Percentiles rank a stretch among this genome's conserved stretches.
Conservation (phyloP, 1,140 invertebrate genomes). For the Oryzaephilus surinamensis region DNA sequence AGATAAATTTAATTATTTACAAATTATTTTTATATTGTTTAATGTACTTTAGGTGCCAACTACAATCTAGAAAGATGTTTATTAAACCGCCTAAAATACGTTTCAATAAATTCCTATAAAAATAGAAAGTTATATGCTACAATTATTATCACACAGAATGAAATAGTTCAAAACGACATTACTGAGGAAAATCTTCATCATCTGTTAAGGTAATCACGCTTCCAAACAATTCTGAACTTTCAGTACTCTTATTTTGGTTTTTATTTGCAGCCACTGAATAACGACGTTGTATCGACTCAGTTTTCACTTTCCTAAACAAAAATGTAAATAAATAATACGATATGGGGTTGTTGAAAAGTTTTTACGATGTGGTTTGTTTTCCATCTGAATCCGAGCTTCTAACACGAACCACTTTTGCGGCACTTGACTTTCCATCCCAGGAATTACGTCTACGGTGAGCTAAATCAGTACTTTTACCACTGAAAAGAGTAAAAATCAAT, state of each 20-base stretch:
- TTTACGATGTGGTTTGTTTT: not conserved
- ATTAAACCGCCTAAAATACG: too few species aligned
- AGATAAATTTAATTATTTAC: not conserved
- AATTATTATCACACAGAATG: too few species aligned
- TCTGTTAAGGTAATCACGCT: constrained; percentile 20
- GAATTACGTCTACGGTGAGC: constrained; percentile 15
- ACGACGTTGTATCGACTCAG: constrained; percentile 10
- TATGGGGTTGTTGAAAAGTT: not conserved
- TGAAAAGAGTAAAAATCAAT: constrained; percentile 1
- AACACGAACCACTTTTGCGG: constrained; percentile 7
- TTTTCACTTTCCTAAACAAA: constrained; percentile 1
- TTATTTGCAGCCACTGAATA: constrained; percentile 17
- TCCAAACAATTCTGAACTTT: constrained; percentile 18
- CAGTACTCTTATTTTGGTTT: constrained; percentile 3
- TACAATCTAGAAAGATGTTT: not conserved
- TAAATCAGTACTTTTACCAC: not conserved
- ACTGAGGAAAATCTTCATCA: constrained; percentile 16
- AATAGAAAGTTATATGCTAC: too few species aligned
- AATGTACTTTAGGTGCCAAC: too few species aligned
- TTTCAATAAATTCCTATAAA: too few species aligned
- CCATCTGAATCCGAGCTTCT: constrained; percentile 14
- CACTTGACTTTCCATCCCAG: constrained; percentile 12
- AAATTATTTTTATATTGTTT: not conserved
- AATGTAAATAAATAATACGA: constrained; percentile 6
- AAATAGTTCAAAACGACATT: too few species aligned